Evolutionary conservation across 53 echinoderm and acorn worm genomes (phyloP).

Genomic region (Holothuria leucospilota): DNA sequence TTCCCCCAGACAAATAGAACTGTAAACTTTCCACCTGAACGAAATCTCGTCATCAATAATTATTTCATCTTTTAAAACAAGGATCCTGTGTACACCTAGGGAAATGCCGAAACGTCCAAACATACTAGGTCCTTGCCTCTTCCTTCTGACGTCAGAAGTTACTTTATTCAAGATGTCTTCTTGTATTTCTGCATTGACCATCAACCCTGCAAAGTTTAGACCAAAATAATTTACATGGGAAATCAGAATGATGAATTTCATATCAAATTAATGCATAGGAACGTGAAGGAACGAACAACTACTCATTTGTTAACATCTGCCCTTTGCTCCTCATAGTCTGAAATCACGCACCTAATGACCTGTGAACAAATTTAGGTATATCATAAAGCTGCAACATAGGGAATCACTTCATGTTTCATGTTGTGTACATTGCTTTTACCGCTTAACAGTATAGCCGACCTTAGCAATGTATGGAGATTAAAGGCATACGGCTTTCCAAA

Average conservation of each 20-base stretch:
- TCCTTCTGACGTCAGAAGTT: neutral
- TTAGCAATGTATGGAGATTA: too few species aligned
- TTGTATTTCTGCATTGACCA: conserved; percentile 4
- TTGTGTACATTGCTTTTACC: too few species aligned
- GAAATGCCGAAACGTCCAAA: conserved; percentile 27
- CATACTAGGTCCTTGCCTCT: neutral
- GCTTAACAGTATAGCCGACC: too few species aligned
- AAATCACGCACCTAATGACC: too few species aligned
- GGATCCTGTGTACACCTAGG: neutral
- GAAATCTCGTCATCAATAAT: conserved; percentile 5
- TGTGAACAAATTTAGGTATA: too few species aligned
- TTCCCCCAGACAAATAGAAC: neutral
- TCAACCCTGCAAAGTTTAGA: neutral
- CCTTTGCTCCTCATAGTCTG: too few species aligned
- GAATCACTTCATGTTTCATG: too few species aligned
- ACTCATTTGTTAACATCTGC: too few species aligned
- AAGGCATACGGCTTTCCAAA: too few species aligned
- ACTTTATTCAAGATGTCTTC: neutral
- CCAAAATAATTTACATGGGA: neutral
- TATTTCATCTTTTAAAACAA: neutral
- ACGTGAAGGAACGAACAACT: too few species aligned
- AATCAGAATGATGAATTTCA: neutral
- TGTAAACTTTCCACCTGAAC: neutral
- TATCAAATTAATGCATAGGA: too few species aligned
- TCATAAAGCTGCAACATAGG: too few species aligned